These are phyloP conservation scores for Drosophila tripunctata DNA, from an alignment of 2,888 invertebrate species.

Conservation along the genomic window DNA sequence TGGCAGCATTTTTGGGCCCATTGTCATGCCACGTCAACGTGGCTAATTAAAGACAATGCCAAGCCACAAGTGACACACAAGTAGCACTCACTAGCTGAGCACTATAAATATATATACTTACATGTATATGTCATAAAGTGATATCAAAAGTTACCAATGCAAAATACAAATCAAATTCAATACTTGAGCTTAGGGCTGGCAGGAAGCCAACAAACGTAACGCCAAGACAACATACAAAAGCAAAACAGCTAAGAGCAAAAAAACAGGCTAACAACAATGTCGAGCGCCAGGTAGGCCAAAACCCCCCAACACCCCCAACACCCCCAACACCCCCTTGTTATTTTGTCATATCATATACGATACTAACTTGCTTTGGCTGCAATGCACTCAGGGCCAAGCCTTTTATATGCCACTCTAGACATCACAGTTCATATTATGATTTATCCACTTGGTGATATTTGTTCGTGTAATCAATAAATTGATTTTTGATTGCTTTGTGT, in stretches of 20 bases:
- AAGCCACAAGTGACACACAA: slow-evolving; percentile 45
- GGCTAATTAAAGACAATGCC: slow-evolving; percentile 70
- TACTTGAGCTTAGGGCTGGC: slow-evolving; percentile 38
- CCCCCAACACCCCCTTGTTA: no score
- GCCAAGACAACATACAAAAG: neutral
- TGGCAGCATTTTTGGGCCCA: slow-evolving; percentile 32
- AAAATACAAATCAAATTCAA: slow-evolving; percentile 28
- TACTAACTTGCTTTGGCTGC: neutral
- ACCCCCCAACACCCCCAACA: no score
- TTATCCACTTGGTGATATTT: slow-evolving; percentile 52
- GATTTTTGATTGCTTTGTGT: slow-evolving; percentile 74
- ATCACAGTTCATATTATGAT: slow-evolving; percentile 50
- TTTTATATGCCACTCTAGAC: slow-evolving; percentile 12
- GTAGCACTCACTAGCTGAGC: neutral
- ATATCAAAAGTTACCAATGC: slow-evolving; percentile 39
- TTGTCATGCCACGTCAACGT: slow-evolving; percentile 42
- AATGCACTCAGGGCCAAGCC: slow-evolving; percentile 40
- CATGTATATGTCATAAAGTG: slow-evolving; percentile 6
- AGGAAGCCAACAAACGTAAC: slow-evolving; percentile 53
- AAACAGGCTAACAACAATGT: slow-evolving; percentile 45
- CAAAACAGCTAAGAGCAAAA: slow-evolving; percentile 13
- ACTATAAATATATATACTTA: neutral
- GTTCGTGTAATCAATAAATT: slow-evolving; percentile 76
- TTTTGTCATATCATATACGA: slow-evolving; percentile 7
- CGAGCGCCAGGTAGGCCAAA: slow-evolving; percentile 73